Percentiles rank a stretch among this genome's conserved stretches.
phyloP scores from a whole-genome alignment of 2,113 vertebrate species.

The Zootoca vivipara region DNA sequence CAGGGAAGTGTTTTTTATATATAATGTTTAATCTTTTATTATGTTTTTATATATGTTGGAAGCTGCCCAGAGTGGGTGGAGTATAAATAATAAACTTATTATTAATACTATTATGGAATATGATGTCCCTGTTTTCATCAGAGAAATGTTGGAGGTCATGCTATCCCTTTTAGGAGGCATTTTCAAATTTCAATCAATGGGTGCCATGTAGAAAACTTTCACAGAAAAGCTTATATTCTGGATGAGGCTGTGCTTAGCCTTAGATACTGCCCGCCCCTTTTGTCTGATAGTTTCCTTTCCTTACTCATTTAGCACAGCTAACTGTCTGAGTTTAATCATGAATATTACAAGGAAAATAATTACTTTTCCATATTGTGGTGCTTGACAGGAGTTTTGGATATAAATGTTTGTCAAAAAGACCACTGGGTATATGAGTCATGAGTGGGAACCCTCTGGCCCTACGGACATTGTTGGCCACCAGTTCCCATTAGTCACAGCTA shows the following conservation, averaged over 20 bases:
- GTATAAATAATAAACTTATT: too few relatives aligned
- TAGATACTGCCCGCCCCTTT: background rate
- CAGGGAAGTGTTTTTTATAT: too few relatives aligned
- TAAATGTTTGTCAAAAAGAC: background rate
- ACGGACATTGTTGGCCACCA: background rate
- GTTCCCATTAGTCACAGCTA: background rate
- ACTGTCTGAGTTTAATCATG: background rate
- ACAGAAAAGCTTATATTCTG: background rate
- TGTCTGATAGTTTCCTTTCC: background rate
- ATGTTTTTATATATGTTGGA: too few relatives aligned
- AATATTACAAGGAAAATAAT: background rate
- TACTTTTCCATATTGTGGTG: background rate
- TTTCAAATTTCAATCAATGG: background rate
- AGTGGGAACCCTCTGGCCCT: too few relatives aligned
- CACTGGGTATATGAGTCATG: background rate
- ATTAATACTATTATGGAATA: too few relatives aligned
- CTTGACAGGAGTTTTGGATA: background rate
- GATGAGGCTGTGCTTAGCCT: background rate
- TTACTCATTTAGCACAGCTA: background rate
- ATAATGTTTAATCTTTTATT: too few relatives aligned
- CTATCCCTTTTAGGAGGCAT: background rate
- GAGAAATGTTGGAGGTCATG: too few relatives aligned
- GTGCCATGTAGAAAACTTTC: background rate
- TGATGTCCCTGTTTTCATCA: too few relatives aligned
- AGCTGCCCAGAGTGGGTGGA: too few relatives aligned